Percentiles rank a stretch among this genome's conserved stretches.
These are phyloP conservation scores for Lasioglossum villosulum DNA, from an alignment of 2,888 invertebrate genomes.

Conservation along the genomic window DNA sequence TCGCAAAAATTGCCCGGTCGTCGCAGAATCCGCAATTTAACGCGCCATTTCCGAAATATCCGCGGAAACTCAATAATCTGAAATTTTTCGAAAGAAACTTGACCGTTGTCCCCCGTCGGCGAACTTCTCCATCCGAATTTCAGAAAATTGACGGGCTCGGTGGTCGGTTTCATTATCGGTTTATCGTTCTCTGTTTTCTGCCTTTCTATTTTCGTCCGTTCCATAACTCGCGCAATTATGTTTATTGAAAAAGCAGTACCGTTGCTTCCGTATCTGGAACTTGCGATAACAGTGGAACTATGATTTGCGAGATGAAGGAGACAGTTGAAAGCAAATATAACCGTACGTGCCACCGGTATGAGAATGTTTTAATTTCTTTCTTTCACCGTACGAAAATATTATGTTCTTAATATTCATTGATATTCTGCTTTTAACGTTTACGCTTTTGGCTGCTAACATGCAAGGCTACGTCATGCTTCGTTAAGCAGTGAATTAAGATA, in stretches of 20 bases:
- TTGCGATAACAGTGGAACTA: not conserved
- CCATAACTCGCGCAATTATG: not conserved
- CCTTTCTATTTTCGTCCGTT: not conserved
- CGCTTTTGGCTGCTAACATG: not conserved
- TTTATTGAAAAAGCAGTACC: not conserved
- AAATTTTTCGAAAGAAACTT: not conserved
- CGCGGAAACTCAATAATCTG: slow-evolving; percentile 8
- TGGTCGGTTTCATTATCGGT: not conserved
- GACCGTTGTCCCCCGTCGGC: not conserved
- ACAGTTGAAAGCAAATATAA: not conserved
- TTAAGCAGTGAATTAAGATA: not conserved
- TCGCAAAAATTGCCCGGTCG: slow-evolving; percentile 27
- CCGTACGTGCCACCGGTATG: not conserved
- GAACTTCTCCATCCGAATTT: slow-evolving; percentile 1
- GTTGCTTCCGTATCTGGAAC: not conserved
- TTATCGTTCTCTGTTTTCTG: not conserved
- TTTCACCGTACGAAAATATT: not conserved
- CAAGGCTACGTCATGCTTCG: not conserved
- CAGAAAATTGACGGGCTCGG: not conserved
- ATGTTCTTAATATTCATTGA: not conserved
- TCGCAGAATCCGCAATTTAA: slow-evolving; percentile 20
- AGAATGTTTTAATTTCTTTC: not conserved
- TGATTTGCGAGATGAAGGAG: not conserved
- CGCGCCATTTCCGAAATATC: slow-evolving; percentile 23
- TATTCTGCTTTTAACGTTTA: not conserved